Conservation (phyloP, 2,888 invertebrate species). For the Toxonevra muliebris region DNA sequence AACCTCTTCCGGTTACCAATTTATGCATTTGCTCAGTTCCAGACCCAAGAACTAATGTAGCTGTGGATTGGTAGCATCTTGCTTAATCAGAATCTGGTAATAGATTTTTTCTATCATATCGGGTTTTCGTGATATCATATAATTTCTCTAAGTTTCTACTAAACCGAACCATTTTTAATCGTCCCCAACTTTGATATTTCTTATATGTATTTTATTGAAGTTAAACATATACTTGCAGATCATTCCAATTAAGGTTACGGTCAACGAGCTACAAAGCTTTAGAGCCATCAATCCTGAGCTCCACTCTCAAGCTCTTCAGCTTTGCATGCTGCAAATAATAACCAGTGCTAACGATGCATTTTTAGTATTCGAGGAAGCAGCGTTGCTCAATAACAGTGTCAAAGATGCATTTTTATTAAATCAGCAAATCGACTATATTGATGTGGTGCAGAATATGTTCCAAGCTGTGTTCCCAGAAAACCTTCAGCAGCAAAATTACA, state of each 20-base stretch:
- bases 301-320: constrained; percentile 40
- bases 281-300: constrained; percentile 21
- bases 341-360: constrained; percentile 44
- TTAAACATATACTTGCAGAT: constrained; percentile 21
- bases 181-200: too few relatives aligned
- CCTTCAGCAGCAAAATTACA: constrained; percentile 15
- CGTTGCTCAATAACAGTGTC: constrained; percentile 28
- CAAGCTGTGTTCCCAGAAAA: constrained; percentile 31
- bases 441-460: constrained; percentile 46
- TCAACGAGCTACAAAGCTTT: constrained; percentile 35
- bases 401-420: constrained; percentile 40
- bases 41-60: too few relatives aligned
- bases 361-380: constrained; percentile 40
- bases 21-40: too few relatives aligned
- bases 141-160: too few relatives aligned
- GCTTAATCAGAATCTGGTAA: too few relatives aligned
- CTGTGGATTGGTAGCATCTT: too few relatives aligned
- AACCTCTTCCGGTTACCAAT: too few relatives aligned
- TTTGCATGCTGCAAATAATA: constrained; percentile 43
- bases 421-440: constrained; percentile 49
- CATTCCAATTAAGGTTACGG: constrained; percentile 28
- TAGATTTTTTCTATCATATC: too few relatives aligned
- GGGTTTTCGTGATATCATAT: too few relatives aligned
- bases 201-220: too few relatives aligned
- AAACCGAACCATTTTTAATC: too few relatives aligned